These are phyloP conservation scores for Heliothis subflexa DNA, from an alignment of 1,140 invertebrate species.

Conservation along the genomic window DNA sequence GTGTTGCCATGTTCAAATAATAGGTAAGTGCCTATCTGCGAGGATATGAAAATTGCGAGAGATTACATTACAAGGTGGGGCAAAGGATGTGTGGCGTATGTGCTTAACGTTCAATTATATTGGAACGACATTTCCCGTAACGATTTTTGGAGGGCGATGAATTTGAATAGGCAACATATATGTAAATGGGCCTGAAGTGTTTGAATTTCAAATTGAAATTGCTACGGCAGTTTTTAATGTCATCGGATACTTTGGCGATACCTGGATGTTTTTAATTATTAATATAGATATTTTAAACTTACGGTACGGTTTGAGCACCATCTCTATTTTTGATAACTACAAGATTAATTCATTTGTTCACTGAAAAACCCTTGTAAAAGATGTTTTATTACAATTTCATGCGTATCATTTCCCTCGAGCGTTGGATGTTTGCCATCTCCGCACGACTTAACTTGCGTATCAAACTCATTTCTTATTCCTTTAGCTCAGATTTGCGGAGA, in stretches of 20 bases:
- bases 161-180: not conserved
- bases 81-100: not conserved
- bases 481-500: constrained; percentile 12
- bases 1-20: constrained; percentile 40
- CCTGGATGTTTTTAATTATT: no score
- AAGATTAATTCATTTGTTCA: not conserved
- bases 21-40: not conserved
- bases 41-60: constrained; percentile 41
- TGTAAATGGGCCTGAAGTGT: not conserved
- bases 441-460: constrained; percentile 24
- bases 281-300: no score
- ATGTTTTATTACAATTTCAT: constrained; percentile 2
- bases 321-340: not conserved
- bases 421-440: constrained; percentile 28
- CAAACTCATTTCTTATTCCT: constrained; percentile 26
- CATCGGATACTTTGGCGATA: no score
- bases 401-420: constrained; percentile 16
- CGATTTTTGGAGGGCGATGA: not conserved
- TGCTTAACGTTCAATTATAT: constrained; percentile 23
- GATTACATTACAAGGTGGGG: constrained; percentile 35
- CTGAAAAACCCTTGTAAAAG: constrained; percentile 9
- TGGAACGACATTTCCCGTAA: not conserved
- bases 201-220: no score
- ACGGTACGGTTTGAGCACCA: no score
- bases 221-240: no score